Conservation (phyloP, 1,140 invertebrate species). For the Apis laboriosa region DNA sequence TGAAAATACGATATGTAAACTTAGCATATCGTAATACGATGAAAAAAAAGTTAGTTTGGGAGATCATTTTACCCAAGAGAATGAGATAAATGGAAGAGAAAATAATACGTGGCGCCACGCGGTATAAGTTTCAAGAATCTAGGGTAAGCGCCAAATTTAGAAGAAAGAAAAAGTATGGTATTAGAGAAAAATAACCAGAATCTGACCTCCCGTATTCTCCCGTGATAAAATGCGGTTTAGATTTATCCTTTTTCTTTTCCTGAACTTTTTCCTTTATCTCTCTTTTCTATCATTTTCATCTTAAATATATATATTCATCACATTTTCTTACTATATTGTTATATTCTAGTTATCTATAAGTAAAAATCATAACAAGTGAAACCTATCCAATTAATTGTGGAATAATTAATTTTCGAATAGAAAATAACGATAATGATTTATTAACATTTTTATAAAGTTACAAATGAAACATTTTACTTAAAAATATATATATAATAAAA, state of each 20-base stretch:
- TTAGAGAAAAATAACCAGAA: slow-evolving; percentile 8
- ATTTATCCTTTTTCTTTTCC: not conserved
- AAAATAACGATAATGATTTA: too few relatives aligned
- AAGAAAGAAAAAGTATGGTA: not conserved
- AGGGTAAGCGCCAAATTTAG: slow-evolving; percentile 6
- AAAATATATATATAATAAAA: too few relatives aligned
- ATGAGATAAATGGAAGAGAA: not conserved
- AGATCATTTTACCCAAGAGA: too few relatives aligned
- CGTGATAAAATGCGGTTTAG: not conserved
- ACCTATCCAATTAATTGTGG: not conserved
- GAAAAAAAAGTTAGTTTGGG: too few relatives aligned
- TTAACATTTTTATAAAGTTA: too few relatives aligned
- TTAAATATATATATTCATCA: too few relatives aligned
- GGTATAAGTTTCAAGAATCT: slow-evolving; percentile 1
- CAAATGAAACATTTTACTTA: too few relatives aligned
- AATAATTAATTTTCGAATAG: not conserved
- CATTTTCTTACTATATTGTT: too few relatives aligned
- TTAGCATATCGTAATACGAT: not conserved
- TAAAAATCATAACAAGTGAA: not conserved
- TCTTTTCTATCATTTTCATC: not conserved
- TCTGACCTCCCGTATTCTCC: not conserved
- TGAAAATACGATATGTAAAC: not conserved
- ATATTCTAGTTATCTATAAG: too few relatives aligned
- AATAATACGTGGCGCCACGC: not conserved
- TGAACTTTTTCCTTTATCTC: not conserved